These are phyloP conservation scores for Eulithis prunata DNA, from an alignment of 2,888 invertebrate species.

Conservation along the genomic window DNA sequence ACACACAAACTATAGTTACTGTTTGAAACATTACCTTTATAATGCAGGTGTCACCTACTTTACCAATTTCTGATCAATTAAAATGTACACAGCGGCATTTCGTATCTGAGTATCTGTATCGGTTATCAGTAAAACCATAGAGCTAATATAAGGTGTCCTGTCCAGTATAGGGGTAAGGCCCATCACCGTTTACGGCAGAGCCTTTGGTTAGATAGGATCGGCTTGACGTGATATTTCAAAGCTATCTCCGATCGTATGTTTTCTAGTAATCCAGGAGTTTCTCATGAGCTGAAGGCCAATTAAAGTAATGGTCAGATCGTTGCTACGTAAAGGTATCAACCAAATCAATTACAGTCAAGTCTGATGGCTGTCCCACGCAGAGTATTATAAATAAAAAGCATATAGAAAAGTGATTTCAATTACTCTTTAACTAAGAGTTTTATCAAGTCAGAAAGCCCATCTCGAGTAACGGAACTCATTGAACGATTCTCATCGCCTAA, in stretches of 20 bases:
- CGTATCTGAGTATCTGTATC: no score
- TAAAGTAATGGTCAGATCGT: slow-evolving; percentile 24
- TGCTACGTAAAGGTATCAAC: slow-evolving; percentile 2
- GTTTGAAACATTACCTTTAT: neutral
- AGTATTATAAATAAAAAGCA: neutral
- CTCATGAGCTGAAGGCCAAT: slow-evolving; percentile 28
- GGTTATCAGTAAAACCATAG: slow-evolving; percentile 22
- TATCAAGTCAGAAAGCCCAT: no score
- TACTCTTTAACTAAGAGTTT: no score
- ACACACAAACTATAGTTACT: slow-evolving; percentile 10
- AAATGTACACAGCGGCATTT: neutral
- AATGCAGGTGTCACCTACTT: neutral
- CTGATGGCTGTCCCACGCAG: neutral
- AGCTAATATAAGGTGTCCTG: slow-evolving; percentile 27
- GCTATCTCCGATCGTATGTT: slow-evolving; percentile 40
- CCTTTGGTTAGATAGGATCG: slow-evolving; percentile 34
- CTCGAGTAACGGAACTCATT: slow-evolving; percentile 3
- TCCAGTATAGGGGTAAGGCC: slow-evolving; percentile 21
- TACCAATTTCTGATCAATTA: neutral
- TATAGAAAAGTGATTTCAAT: neutral
- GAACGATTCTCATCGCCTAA: slow-evolving; percentile 1
- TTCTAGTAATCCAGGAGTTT: slow-evolving; percentile 28
- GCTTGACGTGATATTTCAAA: slow-evolving; percentile 39
- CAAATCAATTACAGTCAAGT: slow-evolving; percentile 3
- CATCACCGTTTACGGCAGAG: slow-evolving; percentile 27